A percentile compares a stretch with the other conserved stretches of the same genome.
Conservation (phyloP, 2,888 invertebrate genomes). For the Lottia scabra region DNA sequence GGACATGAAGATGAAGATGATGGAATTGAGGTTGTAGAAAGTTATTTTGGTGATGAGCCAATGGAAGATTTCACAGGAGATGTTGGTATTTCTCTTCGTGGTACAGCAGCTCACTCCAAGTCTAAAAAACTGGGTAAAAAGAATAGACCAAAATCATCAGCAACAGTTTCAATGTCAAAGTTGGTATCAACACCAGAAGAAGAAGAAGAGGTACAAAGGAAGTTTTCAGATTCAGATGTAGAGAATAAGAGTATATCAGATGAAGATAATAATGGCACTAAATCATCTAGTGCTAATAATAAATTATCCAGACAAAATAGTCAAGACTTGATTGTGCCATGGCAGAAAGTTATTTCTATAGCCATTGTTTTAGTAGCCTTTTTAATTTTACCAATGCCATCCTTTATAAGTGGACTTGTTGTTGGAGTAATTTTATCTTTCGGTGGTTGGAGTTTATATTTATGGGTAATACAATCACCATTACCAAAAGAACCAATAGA, state of each 20-base stretch:
- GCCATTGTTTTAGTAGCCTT: conserved; percentile 46
- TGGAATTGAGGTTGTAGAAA: conserved; percentile 31
- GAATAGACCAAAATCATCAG: conserved; percentile 10
- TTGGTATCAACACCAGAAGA: conserved; percentile 10
- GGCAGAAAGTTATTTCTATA: conserved; percentile 33
- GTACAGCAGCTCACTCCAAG: neutral
- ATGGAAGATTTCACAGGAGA: conserved; percentile 39
- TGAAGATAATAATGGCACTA: neutral
- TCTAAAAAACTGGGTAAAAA: conserved; percentile 10
- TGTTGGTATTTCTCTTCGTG: conserved; percentile 22
- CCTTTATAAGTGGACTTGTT: conserved; percentile 59
- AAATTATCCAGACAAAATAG: neutral
- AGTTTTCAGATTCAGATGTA: neutral
- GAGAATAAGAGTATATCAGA: neutral
- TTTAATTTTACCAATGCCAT: conserved; percentile 57
- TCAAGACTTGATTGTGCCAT: conserved; percentile 18
- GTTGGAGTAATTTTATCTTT: conserved; percentile 49
- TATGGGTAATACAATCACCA: conserved; percentile 49
- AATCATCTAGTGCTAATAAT: neutral
- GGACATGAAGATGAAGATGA: neutral
- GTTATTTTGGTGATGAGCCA: conserved; percentile 29
- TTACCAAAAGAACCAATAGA: conserved; percentile 37
- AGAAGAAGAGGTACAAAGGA: neutral
- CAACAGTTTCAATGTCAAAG: conserved; percentile 24
- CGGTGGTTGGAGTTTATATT: conserved; percentile 43